A percentile compares a stretch with the other conserved stretches of the same genome.
These are phyloP conservation scores for Plagodis pulveraria DNA, from an alignment of 2,888 invertebrate genomes.

Conservation along the genomic window DNA sequence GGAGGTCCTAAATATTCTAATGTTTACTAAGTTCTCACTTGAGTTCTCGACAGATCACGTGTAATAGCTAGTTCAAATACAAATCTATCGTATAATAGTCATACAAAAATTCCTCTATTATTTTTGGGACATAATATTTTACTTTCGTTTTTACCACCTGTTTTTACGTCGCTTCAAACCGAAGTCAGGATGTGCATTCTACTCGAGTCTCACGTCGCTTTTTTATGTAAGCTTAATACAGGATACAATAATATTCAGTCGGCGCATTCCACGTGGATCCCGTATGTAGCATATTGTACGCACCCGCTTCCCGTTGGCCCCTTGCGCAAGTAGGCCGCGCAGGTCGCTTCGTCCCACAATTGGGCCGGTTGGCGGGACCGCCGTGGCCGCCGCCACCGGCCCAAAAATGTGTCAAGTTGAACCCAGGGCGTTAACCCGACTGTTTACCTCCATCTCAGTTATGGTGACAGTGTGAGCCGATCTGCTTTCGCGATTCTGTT, in stretches of 20 bases:
- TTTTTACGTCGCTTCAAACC: constrained; percentile 6
- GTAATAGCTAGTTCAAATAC: too few relatives aligned
- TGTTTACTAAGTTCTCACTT: too few relatives aligned
- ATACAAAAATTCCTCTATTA: too few relatives aligned
- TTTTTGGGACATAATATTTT: background rate
- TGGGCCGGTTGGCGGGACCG: constrained; percentile 54
- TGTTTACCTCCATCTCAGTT: constrained; percentile 68
- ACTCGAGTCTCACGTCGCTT: constrained; percentile 8
- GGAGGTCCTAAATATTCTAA: too few relatives aligned
- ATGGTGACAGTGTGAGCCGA: constrained; percentile 33
- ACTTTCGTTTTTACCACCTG: constrained; percentile 14
- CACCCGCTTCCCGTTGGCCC: constrained; percentile 73
- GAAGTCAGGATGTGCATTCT: constrained; percentile 27
- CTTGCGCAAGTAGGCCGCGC: constrained; percentile 71
- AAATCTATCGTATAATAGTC: too few relatives aligned
- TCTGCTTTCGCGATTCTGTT: constrained; percentile 18
- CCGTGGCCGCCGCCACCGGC: constrained; percentile 13
- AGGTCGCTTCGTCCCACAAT: constrained; percentile 76
- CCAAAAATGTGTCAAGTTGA: constrained; percentile 85
- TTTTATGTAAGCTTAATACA: constrained; percentile 7
- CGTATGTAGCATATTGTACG: constrained; percentile 19
- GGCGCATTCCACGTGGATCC: constrained; percentile 13
- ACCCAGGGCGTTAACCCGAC: constrained; percentile 74
- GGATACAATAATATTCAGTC: constrained; percentile 8
- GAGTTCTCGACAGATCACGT: too few relatives aligned